Evolutionary conservation across 2,888 invertebrate genomes (phyloP).

Genomic region (Onthophagus sagittarius): DNA sequence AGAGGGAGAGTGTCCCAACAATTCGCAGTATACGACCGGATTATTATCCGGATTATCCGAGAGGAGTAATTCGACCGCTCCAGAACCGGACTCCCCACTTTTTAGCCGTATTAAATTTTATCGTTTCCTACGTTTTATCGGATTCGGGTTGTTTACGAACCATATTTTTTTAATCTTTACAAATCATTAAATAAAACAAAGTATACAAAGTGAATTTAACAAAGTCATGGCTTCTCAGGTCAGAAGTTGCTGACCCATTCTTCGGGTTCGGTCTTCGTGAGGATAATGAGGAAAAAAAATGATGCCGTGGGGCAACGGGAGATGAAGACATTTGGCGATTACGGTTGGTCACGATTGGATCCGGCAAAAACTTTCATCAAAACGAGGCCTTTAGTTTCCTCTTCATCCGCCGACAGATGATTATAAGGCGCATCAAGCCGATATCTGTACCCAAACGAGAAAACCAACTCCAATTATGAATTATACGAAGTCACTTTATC

Average conservation of each 20-base stretch:
- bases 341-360: slow-evolving; percentile 27
- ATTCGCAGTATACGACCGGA: slow-evolving; percentile 16
- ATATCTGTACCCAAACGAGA: not conserved
- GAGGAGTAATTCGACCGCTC: slow-evolving; percentile 14
- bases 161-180: not conserved
- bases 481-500: not conserved
- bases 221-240: not conserved
- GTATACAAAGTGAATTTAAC: not conserved
- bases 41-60: slow-evolving; percentile 16
- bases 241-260: not conserved
- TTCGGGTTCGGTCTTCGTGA: slow-evolving; percentile 2
- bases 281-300: slow-evolving; percentile 31
- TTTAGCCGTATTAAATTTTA: slow-evolving; percentile 15
- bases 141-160: slow-evolving; percentile 4
- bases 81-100: not conserved
- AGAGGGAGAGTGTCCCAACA: not conserved
- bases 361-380: slow-evolving; percentile 7
- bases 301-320: slow-evolving; percentile 27
- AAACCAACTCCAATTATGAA: not conserved
- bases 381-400: not conserved
- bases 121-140: slow-evolving; percentile 5
- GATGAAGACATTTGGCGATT: slow-evolving; percentile 27
- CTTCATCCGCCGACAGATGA: not conserved
- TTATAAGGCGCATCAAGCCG: slow-evolving; percentile 3
- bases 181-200: not conserved